Base-by-base conservation (phyloP, 1,140 invertebrate species). In the Brachionus angularis region DNA sequence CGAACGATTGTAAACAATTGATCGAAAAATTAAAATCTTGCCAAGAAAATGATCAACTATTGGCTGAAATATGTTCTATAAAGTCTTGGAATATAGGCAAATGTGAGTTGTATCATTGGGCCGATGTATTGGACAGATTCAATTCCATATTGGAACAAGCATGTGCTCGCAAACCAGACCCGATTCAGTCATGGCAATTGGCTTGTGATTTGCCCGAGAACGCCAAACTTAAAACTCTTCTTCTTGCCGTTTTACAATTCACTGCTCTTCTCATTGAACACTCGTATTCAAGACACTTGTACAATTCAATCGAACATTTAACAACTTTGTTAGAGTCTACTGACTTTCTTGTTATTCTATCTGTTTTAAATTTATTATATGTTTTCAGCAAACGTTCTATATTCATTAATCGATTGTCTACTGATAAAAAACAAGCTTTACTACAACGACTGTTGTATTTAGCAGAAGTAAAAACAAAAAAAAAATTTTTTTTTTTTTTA, bases 381-480 rank as follows among this genome's bases (percentile, higher is more conserved):
- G 91, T 93, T 84, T 93, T 93, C 81, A 92, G 90, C 75, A 93
- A 93, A 84, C 84, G 91, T 73, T 91, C 89, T 78, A 92, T 91
- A 82, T 92, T 91, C 76, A 90, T 93, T 75, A 88, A 89, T 58
- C 85, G 89, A 73, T 80, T 91, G 74, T 85, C 86, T 75, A 84
- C 84, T 76, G 88, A 89, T 53, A 89, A 89, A 76, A 82, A 80
- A 74, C 86, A 89, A 77, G 86, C 87, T 36, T 80, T 92, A 25
- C 82, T 91, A 33, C 85, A 86, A n/a, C 84, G 89, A 76, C 84
- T 92, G 12, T 88, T 87, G 73, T 87, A 90, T 78, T 83, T 92
- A 71, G 90, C 90, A 31, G 90, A 93, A 85, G 88, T 89, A 79
- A 76, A 75, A n/a, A n/a, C n/a, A n/a, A n/a, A n/a, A n/a, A n/a